Conservation (phyloP, 2,888 invertebrate genomes). For the Andrena fulva region DNA sequence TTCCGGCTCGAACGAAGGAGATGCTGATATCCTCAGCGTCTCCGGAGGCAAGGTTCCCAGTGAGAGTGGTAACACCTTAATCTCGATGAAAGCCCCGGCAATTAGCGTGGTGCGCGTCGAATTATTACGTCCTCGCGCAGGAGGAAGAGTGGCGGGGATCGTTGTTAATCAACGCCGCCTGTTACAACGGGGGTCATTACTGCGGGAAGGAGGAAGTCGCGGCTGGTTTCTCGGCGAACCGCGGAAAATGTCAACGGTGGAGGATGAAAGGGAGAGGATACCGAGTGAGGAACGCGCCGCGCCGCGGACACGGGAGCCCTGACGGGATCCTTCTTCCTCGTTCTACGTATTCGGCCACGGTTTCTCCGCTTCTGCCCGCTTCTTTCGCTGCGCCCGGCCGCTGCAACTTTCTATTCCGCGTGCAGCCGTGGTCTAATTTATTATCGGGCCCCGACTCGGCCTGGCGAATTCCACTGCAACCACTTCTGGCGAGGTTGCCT, state of each 20-base stretch:
- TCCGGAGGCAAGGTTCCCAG: conserved; percentile 31
- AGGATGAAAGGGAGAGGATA: neutral
- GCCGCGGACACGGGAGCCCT: conserved; percentile 15
- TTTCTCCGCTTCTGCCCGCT: conserved; percentile 30
- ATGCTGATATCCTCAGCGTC: neutral
- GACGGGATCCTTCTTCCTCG: conserved; percentile 33
- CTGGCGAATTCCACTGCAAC: conserved; percentile 28
- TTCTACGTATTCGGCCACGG: conserved; percentile 28
- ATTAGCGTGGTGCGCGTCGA: conserved; percentile 61
- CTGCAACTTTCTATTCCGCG: conserved; percentile 78
- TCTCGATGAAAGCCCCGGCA: conserved; percentile 71
- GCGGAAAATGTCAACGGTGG: conserved; percentile 40
- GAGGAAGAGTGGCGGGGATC: conserved; percentile 47
- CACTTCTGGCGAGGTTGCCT: neutral
- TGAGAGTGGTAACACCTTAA: conserved; percentile 67
- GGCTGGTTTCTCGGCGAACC: conserved; percentile 22
- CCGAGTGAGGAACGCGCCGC: neutral
- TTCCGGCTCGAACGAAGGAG: neutral
- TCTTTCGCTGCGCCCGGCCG: conserved; percentile 43
- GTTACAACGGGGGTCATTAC: conserved; percentile 41
- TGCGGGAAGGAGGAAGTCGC: conserved; percentile 31
- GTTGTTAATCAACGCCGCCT: conserved; percentile 54
- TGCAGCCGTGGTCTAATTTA: conserved; percentile 75
- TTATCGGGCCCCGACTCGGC: conserved; percentile 50
- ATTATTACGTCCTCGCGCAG: conserved; percentile 55